These are phyloP conservation scores for Zootermopsis nevadensis DNA, from an alignment of 2,888 invertebrate species.

Conservation along the genomic window DNA sequence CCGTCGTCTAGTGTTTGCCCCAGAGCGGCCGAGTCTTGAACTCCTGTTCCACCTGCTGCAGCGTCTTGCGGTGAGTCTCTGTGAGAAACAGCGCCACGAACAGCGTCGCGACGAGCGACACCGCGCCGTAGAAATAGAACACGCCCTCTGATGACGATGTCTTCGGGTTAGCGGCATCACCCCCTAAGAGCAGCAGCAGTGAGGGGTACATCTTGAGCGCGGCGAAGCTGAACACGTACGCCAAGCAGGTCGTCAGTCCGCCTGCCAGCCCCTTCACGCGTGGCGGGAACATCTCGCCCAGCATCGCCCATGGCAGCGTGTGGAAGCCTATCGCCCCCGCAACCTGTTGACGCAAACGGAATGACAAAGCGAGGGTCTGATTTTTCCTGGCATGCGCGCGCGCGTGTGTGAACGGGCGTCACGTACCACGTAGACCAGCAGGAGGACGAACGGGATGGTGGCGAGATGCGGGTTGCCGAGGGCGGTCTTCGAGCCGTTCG, in stretches of 20 bases:
- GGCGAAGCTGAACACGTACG: constrained; percentile 67
- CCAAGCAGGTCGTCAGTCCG: constrained; percentile 64
- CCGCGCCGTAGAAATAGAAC: constrained; percentile 65
- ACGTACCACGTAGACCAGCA: constrained; percentile 65
- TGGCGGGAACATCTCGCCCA: constrained; percentile 71
- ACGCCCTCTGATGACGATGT: constrained; percentile 55
- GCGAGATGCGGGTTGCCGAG: constrained; percentile 56
- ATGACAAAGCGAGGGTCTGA: too few relatives aligned
- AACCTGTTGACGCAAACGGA: constrained; percentile 23
- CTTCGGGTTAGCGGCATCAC: neutral
- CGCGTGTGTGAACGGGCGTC: too few relatives aligned
- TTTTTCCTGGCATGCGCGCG: too few relatives aligned
- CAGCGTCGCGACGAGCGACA: constrained; percentile 65
- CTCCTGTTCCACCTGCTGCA: constrained; percentile 64
- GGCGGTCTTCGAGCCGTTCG: neutral
- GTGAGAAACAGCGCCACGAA: constrained; percentile 65
- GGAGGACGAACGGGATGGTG: constrained; percentile 63
- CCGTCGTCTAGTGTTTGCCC: too few relatives aligned
- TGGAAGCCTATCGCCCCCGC: constrained; percentile 67
- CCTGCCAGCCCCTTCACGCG: constrained; percentile 66
- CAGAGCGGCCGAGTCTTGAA: constrained; percentile 7
- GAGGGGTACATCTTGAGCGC: constrained; percentile 67
- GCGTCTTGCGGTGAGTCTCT: constrained; percentile 67
- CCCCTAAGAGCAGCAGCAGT: neutral
- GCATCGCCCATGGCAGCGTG: constrained; percentile 69